Conservation (phyloP, 1,140 invertebrate genomes). For the Atopsyche davidsoni region DNA sequence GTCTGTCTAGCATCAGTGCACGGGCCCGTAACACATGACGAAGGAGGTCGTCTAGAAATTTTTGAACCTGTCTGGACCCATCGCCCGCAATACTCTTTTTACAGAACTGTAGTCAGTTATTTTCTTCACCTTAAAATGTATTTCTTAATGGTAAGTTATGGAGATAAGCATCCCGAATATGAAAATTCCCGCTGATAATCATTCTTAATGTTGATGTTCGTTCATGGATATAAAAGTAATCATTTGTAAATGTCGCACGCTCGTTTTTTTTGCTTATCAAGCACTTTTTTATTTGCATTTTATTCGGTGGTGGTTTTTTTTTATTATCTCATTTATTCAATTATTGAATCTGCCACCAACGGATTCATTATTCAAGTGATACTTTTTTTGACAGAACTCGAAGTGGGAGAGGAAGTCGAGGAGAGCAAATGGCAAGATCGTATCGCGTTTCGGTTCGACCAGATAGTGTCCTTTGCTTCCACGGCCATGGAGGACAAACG, state of each 20-base stretch:
- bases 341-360: background rate
- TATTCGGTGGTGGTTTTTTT: conserved; percentile 24
- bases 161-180: conserved; percentile 12
- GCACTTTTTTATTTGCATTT: conserved; percentile 24
- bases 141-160: conserved; percentile 27
- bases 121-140: conserved; percentile 21
- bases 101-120: conserved; percentile 24
- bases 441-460: conserved; percentile 81
- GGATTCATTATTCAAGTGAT: conserved; percentile 1
- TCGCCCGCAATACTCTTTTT: conserved; percentile 21
- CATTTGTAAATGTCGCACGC: conserved; percentile 25
- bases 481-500: conserved; percentile 76
- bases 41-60: too few species aligned
- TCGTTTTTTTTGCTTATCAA: conserved; percentile 23
- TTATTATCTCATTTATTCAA: conserved; percentile 17
- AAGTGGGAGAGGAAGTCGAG: conserved; percentile 52
- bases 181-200: background rate
- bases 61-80: conserved; percentile 12
- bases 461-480: conserved; percentile 77
- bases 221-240: conserved; percentile 26
- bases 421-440: conserved; percentile 77
- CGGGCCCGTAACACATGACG: too few species aligned
- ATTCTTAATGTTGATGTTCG: conserved; percentile 11
- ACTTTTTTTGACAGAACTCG: conserved; percentile 38
- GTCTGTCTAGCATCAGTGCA: conserved; percentile 25